Evolutionary conservation across 2,113 vertebrate species (phyloP).

Genomic region (Vulpes lagopus): DNA sequence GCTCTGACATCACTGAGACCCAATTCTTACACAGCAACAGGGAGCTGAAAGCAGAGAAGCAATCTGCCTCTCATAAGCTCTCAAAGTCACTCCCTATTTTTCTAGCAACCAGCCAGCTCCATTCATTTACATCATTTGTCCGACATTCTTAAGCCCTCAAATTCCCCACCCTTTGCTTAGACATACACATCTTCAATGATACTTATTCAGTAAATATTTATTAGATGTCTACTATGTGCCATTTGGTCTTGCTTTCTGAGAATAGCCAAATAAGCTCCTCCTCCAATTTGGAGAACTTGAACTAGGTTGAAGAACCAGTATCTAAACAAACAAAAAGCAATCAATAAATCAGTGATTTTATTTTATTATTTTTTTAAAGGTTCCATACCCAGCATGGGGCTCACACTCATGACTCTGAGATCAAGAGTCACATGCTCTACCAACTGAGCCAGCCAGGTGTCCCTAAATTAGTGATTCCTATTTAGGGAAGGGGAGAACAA

Average conservation of each 20-base stretch:
- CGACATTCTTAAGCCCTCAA: background rate
- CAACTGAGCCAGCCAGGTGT: background rate
- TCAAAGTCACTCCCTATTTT: background rate
- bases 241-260: background rate
- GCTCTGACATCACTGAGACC: background rate
- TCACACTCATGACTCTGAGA: background rate
- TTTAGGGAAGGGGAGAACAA: background rate
- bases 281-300: constrained; percentile 8
- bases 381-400: background rate
- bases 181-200: background rate
- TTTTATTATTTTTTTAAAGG: background rate
- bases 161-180: background rate
- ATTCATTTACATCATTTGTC: background rate
- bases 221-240: background rate
- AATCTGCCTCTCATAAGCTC: background rate
- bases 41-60: background rate
- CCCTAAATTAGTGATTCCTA: background rate
- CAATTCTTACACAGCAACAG: background rate
- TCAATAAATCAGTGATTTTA: background rate
- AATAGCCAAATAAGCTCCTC: background rate
- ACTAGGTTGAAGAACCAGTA: background rate
- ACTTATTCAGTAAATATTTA: background rate
- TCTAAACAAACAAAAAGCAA: background rate
- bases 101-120: background rate
- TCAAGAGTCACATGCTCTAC: background rate